A percentile compares a stretch with the other conserved stretches of the same genome.
These are phyloP conservation scores for Himalopsyche anomala DNA, from an alignment of 2,888 invertebrate species.

Conservation along the genomic window DNA sequence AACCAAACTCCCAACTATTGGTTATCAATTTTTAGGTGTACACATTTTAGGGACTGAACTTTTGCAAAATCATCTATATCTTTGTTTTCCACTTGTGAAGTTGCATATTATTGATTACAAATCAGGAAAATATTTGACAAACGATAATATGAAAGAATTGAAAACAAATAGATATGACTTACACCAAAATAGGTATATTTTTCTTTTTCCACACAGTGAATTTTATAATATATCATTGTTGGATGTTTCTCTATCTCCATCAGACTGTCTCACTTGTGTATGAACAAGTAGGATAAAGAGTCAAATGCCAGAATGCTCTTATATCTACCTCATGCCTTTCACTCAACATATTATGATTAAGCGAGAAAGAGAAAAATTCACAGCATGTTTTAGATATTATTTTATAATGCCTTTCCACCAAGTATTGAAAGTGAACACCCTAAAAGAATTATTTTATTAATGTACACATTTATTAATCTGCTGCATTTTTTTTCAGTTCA, in stretches of 20 bases:
- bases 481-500: constrained; percentile 48
- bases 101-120: constrained; percentile 55
- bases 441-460: no score
- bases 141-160: constrained; percentile 46
- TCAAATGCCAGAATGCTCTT: no score
- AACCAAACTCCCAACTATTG: background rate
- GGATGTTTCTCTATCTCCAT: no score
- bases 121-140: constrained; percentile 52
- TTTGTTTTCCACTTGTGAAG: constrained; percentile 58
- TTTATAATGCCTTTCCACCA: no score
- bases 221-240: no score
- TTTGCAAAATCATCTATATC: constrained; percentile 60
- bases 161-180: constrained; percentile 60
- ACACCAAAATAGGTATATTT: constrained; percentile 51
- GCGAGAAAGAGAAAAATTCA: no score
- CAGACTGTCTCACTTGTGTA: no score
- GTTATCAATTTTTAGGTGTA: constrained; percentile 56
- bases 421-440: no score
- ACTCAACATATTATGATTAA: no score
- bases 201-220: background rate
- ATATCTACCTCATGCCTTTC: no score
- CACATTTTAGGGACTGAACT: constrained; percentile 57
- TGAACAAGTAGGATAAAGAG: no score
- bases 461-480: background rate
- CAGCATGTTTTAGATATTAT: no score